Evolutionary conservation across 30 jellyfish, hydroid and myxozoan species (phyloP).

Genomic region (Morbakka virulenta): DNA sequence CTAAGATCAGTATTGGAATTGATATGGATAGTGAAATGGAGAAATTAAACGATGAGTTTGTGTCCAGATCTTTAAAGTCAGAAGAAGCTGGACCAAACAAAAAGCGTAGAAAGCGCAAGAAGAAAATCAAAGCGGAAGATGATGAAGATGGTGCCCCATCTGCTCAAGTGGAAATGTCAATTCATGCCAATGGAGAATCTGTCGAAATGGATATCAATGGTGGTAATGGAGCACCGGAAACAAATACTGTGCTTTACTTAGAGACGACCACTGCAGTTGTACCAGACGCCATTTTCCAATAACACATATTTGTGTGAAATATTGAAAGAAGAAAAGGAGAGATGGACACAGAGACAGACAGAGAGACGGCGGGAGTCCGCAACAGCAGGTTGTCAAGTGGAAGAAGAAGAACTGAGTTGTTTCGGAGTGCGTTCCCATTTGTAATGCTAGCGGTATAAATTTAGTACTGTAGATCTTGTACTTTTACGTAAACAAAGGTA

Average conservation of each 20-base stretch:
- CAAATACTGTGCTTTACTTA: background rate
- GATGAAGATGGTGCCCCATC: conserved; percentile 23
- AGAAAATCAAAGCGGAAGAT: conserved; percentile 15
- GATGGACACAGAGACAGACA: too few species aligned
- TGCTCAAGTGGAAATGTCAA: background rate
- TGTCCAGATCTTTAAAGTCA: conserved; percentile 49
- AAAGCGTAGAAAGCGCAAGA: conserved; percentile 41
- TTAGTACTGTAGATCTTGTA: too few species aligned
- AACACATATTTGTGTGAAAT: too few species aligned
- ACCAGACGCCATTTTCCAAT: background rate
- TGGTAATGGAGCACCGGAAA: background rate
- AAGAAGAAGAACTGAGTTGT: too few species aligned
- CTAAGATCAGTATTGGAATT: conserved; percentile 77
- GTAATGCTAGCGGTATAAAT: too few species aligned
- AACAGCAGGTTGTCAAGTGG: too few species aligned
- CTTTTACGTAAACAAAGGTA: too few species aligned
- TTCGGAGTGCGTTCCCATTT: too few species aligned
- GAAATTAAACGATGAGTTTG: conserved; percentile 44
- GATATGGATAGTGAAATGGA: conserved; percentile 84
- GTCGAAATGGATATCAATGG: background rate
- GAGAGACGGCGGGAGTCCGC: too few species aligned
- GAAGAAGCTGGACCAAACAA: conserved; percentile 59
- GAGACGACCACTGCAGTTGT: background rate
- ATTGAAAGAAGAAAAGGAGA: too few species aligned
- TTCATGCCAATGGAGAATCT: background rate